Evolutionary conservation across 2,888 invertebrate species (phyloP).

Genomic region (Drosophila antonietae): DNA sequence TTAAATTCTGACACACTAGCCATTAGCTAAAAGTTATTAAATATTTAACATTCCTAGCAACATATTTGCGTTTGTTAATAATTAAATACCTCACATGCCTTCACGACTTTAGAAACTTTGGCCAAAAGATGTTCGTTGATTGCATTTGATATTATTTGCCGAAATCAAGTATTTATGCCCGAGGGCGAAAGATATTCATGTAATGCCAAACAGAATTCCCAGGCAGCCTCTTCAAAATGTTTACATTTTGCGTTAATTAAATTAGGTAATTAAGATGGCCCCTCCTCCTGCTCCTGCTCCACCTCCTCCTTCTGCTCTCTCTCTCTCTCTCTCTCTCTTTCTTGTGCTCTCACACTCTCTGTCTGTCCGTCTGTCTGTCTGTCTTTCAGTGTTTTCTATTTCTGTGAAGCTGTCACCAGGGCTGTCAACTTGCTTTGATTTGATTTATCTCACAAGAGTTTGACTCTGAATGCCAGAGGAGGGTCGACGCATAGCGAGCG

Average conservation of each 20-base stretch:
- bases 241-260: conserved; percentile 66
- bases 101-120: not conserved
- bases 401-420: conserved; percentile 21
- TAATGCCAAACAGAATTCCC: conserved; percentile 30
- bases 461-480: not conserved
- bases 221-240: conserved; percentile 37
- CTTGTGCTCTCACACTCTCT: not conserved
- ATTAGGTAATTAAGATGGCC: conserved; percentile 56
- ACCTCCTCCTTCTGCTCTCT: not conserved
- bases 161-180: conserved; percentile 12
- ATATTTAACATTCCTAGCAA: not conserved
- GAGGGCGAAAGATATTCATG: conserved; percentile 7
- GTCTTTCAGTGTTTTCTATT: not conserved
- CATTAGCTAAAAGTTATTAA: not conserved
- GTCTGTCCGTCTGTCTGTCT: not conserved
- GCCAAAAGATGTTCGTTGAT: conserved; percentile 15
- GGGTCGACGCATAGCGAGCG: not conserved
- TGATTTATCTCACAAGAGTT: conserved; percentile 35
- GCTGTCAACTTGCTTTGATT: conserved; percentile 58
- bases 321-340: not conserved
- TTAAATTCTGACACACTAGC: conserved; percentile 1
- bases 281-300: too few relatives aligned
- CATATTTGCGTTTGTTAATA: conserved; percentile 13
- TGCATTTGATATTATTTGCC: conserved; percentile 22
- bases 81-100: conserved; percentile 14